phyloP scores from a whole-genome alignment of 2,797 vertebrate genomes.

The Parauchenoglanis punctatus region DNA sequence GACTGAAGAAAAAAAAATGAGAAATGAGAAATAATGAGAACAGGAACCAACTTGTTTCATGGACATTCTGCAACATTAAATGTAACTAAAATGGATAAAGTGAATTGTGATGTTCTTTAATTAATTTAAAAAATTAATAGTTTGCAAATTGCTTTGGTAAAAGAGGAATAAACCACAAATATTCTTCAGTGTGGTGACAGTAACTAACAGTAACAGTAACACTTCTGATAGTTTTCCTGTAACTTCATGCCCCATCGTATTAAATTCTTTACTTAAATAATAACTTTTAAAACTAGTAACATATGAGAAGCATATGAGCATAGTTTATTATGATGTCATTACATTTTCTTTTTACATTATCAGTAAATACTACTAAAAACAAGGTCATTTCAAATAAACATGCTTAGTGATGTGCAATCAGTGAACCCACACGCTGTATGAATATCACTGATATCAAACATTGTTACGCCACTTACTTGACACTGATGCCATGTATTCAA shows the following conservation, averaged over 20 bases:
- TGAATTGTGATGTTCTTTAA: background rate
- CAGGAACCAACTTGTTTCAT: background rate
- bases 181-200: background rate
- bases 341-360: background rate
- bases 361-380: background rate
- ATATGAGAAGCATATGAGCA: background rate
- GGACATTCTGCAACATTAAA: background rate
- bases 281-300: background rate
- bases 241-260: background rate
- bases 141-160: background rate
- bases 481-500: background rate
- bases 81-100: background rate
- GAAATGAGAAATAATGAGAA: background rate
- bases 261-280: background rate
- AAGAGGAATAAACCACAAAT: background rate
- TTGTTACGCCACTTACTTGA: background rate
- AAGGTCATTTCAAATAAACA: background rate
- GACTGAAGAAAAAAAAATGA: background rate
- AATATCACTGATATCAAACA: background rate
- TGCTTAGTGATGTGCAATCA: background rate
- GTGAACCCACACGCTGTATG: background rate
- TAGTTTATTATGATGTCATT: conserved; percentile 4
- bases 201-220: background rate
- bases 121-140: background rate
- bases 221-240: background rate